These are phyloP conservation scores for Periplaneta americana DNA, from an alignment of 1,140 invertebrate species.

Conservation along the genomic window DNA sequence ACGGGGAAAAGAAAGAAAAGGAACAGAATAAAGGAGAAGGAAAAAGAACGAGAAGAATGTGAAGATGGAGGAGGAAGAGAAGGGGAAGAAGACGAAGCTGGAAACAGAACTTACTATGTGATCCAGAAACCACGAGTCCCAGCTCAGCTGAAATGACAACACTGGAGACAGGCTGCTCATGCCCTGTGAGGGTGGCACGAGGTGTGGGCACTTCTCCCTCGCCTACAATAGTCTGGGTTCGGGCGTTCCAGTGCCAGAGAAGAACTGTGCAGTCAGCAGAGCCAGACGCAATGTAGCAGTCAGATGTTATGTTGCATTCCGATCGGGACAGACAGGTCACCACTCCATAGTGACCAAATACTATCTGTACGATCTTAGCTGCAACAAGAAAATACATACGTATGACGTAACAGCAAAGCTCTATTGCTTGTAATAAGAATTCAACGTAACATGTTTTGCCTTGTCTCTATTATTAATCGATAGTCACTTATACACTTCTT, in stretches of 20 bases:
- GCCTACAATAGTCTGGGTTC: slow-evolving; percentile 92
- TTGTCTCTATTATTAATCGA: too few relatives aligned
- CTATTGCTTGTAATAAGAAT: too few relatives aligned
- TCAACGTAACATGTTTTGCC: too few relatives aligned
- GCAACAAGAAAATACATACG: slow-evolving; percentile 32
- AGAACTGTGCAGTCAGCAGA: slow-evolving; percentile 96
- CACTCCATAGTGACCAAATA: slow-evolving; percentile 98
- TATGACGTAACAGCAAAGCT: too few relatives aligned
- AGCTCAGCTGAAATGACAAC: slow-evolving; percentile 96
- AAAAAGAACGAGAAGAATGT: too few relatives aligned
- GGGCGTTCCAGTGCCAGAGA: slow-evolving; percentile 97
- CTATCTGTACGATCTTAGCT: slow-evolving; percentile 97
- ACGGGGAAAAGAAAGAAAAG: too few relatives aligned
- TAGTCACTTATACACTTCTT: too few relatives aligned
- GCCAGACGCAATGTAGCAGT: slow-evolving; percentile 97
- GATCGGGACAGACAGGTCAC: slow-evolving; percentile 95
- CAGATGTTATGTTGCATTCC: slow-evolving; percentile 96
- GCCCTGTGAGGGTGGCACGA: slow-evolving; percentile 92
- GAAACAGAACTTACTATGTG: slow-evolving; percentile 63
- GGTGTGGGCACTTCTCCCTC: slow-evolving; percentile 93
- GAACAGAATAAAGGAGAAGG: too few relatives aligned
- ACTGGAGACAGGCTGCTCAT: slow-evolving; percentile 90
- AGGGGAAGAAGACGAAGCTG: too few relatives aligned
- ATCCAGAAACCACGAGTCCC: slow-evolving; percentile 94
- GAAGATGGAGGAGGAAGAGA: too few relatives aligned